phyloP scores from a whole-genome alignment of 2,113 vertebrate species.

The Electrona antarctica region DNA sequence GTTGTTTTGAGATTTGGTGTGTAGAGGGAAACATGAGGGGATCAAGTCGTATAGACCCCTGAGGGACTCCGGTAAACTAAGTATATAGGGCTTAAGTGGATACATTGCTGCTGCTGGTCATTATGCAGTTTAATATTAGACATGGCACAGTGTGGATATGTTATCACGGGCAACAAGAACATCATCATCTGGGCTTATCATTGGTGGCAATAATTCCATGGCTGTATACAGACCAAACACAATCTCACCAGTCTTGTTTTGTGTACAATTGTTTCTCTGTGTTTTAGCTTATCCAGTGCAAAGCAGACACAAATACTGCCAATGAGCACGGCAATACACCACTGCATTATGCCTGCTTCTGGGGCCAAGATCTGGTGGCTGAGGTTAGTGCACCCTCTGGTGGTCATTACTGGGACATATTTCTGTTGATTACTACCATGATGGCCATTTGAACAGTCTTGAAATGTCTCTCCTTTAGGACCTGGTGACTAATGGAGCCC shows the following conservation, averaged over 20 bases:
- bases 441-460: background rate
- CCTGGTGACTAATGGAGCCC: conserved; percentile 87
- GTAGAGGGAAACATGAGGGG: too few species aligned
- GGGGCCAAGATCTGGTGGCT: conserved; percentile 92
- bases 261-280: conserved; percentile 44
- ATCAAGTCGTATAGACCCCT: too few species aligned
- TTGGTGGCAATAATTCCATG: conserved; percentile 32
- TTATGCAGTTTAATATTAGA: conserved; percentile 59
- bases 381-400: conserved; percentile 84
- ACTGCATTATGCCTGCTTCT: conserved; percentile 98
- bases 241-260: conserved; percentile 35
- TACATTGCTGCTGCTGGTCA: conserved; percentile 38
- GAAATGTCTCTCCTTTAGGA: conserved; percentile 77
- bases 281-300: conserved; percentile 92
- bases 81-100: background rate
- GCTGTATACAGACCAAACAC: conserved; percentile 59
- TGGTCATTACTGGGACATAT: conserved; percentile 24
- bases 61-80: background rate
- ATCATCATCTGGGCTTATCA: conserved; percentile 6
- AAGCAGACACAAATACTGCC: conserved; percentile 92
- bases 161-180: conserved; percentile 36
- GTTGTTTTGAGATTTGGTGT: too few species aligned
- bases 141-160: conserved; percentile 61
- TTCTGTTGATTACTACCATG: background rate
- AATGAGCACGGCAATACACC: conserved; percentile 96